Evolutionary conservation across 1,140 invertebrate species (phyloP), one percentile per base, ranked within the genome.

Genomic region (Aethina tumida): DNA sequence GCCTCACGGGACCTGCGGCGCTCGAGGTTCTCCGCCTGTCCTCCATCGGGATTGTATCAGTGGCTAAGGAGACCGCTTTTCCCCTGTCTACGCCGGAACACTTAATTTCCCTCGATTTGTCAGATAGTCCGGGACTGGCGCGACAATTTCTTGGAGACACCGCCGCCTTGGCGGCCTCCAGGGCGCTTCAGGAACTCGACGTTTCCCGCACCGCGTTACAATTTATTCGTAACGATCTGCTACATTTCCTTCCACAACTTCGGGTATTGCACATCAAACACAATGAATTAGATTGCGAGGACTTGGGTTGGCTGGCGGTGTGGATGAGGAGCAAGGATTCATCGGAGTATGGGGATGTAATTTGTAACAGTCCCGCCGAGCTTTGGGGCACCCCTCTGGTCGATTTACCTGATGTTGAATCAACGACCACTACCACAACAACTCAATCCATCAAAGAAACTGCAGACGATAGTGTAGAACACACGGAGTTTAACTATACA

Each of bases 21-120:
- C 64, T 89, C 4, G 68, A 70, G 35, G 66, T 73, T 40, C 64
- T 89, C 39, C 71, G 76, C 31, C 65, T 90, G 54, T 75, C 80
- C 8, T 71, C 71, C 47, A 63, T 89, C 22, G 69, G 70, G 42
- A 66, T 74, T 33, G 66, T 71, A 32, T 60, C 73, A 16, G 65
- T 66, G 21, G 67, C 69, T 36, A 62, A 68, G 41, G 75, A 79
- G 47, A 74, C 77, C 49, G 70, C 71, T 24, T 83, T 81, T 62
- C 79, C 79, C 1, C 68, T 82, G 33, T 69, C 76, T 7, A 67
- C 77, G 12, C 73, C 81, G 4, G 75, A 79, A 50, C 69, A 73
- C 52, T 65, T 91, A 16, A 68, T 79, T 49, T 71, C 65, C 37
- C 65, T 91, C 16, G 77, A 88, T 56, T 60, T 90, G 24, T 77